These are phyloP conservation scores for Cybosia mesomella DNA, from an alignment of 2,888 invertebrate genomes.

Conservation along the genomic window DNA sequence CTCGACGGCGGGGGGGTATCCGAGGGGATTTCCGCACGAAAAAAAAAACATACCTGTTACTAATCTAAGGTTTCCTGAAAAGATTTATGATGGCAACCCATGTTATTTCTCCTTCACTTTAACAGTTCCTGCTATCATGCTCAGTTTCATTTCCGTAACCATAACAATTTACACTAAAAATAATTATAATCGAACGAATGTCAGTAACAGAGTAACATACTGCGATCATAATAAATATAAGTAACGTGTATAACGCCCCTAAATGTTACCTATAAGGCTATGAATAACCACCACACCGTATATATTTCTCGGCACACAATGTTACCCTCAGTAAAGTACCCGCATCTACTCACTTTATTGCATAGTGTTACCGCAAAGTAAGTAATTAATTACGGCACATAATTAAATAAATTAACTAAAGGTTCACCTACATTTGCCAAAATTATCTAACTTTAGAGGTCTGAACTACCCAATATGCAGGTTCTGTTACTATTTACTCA, in stretches of 20 bases:
- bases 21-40: too few relatives aligned
- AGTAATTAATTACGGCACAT: conserved; percentile 20
- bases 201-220: not conserved
- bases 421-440: conserved; percentile 29
- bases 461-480: conserved; percentile 33
- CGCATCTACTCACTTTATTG: conserved; percentile 17
- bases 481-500: conserved; percentile 53
- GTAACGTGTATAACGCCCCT: conserved; percentile 5
- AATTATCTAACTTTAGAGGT: conserved; percentile 46
- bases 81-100: not conserved
- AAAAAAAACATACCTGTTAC: too few relatives aligned
- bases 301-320: conserved; percentile 16
- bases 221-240: conserved; percentile 6
- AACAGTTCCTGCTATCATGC: not conserved
- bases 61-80: not conserved
- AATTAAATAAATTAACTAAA: conserved; percentile 20
- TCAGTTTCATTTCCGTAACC: not conserved
- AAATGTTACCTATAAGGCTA: conserved; percentile 11
- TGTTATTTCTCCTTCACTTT: not conserved
- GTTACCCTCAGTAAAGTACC: conserved; percentile 16
- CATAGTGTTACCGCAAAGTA: conserved; percentile 18
- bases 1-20: too few relatives aligned
- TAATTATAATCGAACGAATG: not conserved
- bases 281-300: conserved; percentile 18
- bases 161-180: not conserved